Evolutionary conservation across 2,888 invertebrate genomes (phyloP).

Genomic region (Spatulosminthurus flaviceps): DNA sequence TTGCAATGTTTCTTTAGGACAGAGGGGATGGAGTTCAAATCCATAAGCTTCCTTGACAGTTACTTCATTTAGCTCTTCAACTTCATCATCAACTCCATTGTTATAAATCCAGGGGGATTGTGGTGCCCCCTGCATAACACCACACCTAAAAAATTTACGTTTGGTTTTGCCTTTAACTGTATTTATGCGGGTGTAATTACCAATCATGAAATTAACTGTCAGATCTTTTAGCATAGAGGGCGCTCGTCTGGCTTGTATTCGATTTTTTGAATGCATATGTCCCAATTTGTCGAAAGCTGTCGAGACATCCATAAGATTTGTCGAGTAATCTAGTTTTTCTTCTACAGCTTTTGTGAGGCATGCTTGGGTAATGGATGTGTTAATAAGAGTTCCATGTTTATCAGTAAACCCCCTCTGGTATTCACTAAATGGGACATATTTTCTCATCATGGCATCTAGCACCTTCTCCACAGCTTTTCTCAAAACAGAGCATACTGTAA

Average conservation of each 20-base stretch:
- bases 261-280: neutral
- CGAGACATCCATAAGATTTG: neutral
- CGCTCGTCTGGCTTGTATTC: neutral
- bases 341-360: neutral
- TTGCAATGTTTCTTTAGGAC: neutral
- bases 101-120: neutral
- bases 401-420: constrained; percentile 5
- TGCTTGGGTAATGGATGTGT: neutral
- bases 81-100: neutral
- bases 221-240: neutral
- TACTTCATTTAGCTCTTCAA: neutral
- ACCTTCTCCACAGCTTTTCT: neutral
- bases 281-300: constrained; percentile 13
- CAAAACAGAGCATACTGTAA: neutral
- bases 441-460: neutral
- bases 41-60: neutral
- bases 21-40: neutral
- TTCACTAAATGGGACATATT: neutral
- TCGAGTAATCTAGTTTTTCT: neutral
- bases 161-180: constrained; percentile 18
- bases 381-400: neutral
- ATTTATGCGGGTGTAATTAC: neutral
- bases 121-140: too few species aligned
- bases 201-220: neutral
- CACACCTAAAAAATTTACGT: too few species aligned